A percentile compares a stretch with the other conserved stretches of the same genome.
phyloP scores from a whole-genome alignment of 2,888 invertebrate genomes.

The Scelioninae gen. 2 region DNA sequence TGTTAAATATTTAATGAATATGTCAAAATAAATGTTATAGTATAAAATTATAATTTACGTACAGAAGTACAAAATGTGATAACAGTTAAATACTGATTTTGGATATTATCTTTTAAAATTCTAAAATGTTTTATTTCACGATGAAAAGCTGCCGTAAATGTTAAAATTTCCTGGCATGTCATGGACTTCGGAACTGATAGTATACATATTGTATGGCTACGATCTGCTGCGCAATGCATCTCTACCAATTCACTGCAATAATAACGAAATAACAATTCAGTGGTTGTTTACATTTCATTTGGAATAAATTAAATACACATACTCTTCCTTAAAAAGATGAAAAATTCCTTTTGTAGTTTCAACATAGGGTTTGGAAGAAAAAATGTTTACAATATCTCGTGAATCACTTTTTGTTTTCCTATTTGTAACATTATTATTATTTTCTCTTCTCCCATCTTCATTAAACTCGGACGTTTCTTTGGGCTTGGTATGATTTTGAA shows the following conservation, averaged over 20 bases:
- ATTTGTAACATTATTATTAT: background rate
- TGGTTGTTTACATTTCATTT: no score
- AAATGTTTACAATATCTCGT: slow-evolving; percentile 77
- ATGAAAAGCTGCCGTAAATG: slow-evolving; percentile 95
- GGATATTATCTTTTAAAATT: slow-evolving; percentile 91
- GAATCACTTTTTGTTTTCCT: slow-evolving; percentile 4
- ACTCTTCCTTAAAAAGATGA: slow-evolving; percentile 99
- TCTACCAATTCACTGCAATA: slow-evolving; percentile 83
- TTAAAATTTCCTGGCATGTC: slow-evolving; percentile 93
- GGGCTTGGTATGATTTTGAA: slow-evolving; percentile 57
- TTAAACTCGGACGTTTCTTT: slow-evolving; percentile 2
- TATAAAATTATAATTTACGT: slow-evolving; percentile 38
- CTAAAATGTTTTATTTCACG: slow-evolving; percentile 92
- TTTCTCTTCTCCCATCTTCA: no score
- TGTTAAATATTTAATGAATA: no score
- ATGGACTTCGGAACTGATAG: slow-evolving; percentile 93
- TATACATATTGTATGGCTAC: slow-evolving; percentile 91
- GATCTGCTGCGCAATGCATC: slow-evolving; percentile 80
- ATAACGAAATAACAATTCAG: no score
- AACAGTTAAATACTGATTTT: slow-evolving; percentile 98
- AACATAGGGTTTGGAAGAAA: slow-evolving; percentile 96
- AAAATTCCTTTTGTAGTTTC: slow-evolving; percentile 97
- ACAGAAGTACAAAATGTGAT: slow-evolving; percentile 81
- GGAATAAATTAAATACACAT: slow-evolving; percentile 62
- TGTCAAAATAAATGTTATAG: no score